Evolutionary conservation across 1,140 invertebrate species (phyloP), one percentile per base, ranked within the genome.

Genomic region (Saccostrea glomerata): DNA sequence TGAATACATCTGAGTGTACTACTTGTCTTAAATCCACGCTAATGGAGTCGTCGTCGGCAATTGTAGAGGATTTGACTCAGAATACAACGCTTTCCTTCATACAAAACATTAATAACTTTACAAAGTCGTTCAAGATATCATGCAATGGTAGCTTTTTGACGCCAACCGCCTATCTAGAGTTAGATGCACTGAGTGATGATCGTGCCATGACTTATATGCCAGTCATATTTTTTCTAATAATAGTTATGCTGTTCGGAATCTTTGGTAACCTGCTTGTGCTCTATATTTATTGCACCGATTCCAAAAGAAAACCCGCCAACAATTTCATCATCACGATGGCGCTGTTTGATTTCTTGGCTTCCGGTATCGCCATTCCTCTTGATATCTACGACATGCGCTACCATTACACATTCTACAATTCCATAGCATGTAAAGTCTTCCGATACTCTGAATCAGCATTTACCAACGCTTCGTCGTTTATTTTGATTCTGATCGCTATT

Each of bases 261-360:
- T 40, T 92, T 0, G 93, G 93, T 1, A 93, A 93, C 87, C 25
- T 84, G 15, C 54, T 93, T 1, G 93, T 93, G 0, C 86, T 93
- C 23, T 92, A 92, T 86, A 91, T 93, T 47, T 93, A 92, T 84
- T 86, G 89, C 0, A 60, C 87, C 0, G 87, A 90, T 36, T 92
- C 91, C 82, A 91, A 91, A 58, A 89, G 90, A 30, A 91, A 89
- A 36, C 91, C 93, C 0, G 91, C 92, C 2, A 92, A 93, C 63
- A 91, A 92, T 88, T 93, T 93, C 85, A 92, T 93, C 36, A 82
- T 92, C 54, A 85, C 91, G n/a, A 91, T 93, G 91, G 92, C 93
- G 36, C 73, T 92, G 15, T 93, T 93, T 89, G 92, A 93, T 73
- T 86, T 93, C 23, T 73, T 93, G 20, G 90, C 92, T 0, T 92